Conservation (phyloP, 2,797 vertebrate genomes). For the Calcarius lapponicus region DNA sequence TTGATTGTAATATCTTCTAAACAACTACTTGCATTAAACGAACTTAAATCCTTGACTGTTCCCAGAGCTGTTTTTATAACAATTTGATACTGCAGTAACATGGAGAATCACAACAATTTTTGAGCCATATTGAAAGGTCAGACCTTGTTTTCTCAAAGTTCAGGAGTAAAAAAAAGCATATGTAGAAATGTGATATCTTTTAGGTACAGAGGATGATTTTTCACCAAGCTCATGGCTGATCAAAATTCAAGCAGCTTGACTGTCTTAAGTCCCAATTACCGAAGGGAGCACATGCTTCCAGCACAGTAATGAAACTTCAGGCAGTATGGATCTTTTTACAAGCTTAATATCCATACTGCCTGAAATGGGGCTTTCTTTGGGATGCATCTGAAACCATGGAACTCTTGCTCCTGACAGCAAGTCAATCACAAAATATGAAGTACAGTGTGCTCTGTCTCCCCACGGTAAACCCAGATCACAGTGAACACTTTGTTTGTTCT, state of each 20-base stretch:
- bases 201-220: background rate
- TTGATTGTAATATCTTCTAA: background rate
- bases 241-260: background rate
- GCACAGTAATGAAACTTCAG: background rate
- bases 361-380: background rate
- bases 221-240: background rate
- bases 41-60: background rate
- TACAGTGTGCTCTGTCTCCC: background rate
- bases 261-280: background rate
- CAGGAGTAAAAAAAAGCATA: too few relatives aligned
- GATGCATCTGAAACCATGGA: background rate
- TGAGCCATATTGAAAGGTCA: background rate
- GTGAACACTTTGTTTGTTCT: background rate
- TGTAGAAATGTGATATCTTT: background rate
- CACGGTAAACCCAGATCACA: fast-evolving
- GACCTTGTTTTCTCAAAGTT: background rate
- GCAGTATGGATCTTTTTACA: background rate
- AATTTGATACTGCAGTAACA: background rate
- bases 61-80: background rate
- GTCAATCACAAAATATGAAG: background rate
- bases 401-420: background rate
- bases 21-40: background rate
- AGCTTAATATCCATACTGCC: background rate
- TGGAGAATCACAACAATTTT: background rate
- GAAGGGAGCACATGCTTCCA: background rate